Evolutionary conservation across 2,888 invertebrate species (phyloP), one percentile per base, ranked within the genome.

Genomic region (Sarcophaga carnaria): DNA sequence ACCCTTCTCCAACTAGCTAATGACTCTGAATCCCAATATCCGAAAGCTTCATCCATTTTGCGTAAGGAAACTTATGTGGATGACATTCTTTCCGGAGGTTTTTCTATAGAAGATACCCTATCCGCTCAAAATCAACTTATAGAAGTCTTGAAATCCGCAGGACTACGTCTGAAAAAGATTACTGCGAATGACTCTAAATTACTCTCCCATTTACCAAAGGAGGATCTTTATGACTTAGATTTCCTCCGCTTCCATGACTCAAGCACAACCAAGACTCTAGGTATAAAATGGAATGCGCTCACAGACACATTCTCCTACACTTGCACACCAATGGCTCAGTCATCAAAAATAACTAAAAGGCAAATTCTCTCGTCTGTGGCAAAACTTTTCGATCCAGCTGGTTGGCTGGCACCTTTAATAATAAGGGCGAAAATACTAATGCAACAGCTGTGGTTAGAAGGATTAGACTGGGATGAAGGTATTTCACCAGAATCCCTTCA

Each of bases 221-320:
- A 81, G 47, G 49, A 81, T 27, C 17, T 75, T 2, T 72, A 75
- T 4, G 63, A 75, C 2, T 20, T 3, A 17, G 75, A 81, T 6
- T 67, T 81, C 12, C 37, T 81, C 2, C 45, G 60, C 0, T 77
- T 82, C 3, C 14, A 64, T 3, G 78, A 83, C 11, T 3, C 72
- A 3, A 83, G 83, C 12, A 27, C 47, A 8, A 54, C 74, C 0
- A 83, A 83, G 62, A 70, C 81, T 14, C 37, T 81, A 0, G 83
- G 79, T 84, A 27, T n/a, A n/a, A n/a, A n/a, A n/a, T n/a, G n/a
- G n/a, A n/a, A n/a, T n/a, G n/a, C n/a, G n/a, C n/a, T n/a, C n/a
- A n/a, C n/a, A n/a, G n/a, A n/a, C n/a, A n/a, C n/a, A n/a, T n/a
- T n/a, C n/a, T n/a, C n/a, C n/a, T n/a, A n/a, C n/a, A n/a, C n/a